Evolutionary conservation across 1,140 invertebrate species (phyloP).

Genomic region (Apocrypta bakeri): DNA sequence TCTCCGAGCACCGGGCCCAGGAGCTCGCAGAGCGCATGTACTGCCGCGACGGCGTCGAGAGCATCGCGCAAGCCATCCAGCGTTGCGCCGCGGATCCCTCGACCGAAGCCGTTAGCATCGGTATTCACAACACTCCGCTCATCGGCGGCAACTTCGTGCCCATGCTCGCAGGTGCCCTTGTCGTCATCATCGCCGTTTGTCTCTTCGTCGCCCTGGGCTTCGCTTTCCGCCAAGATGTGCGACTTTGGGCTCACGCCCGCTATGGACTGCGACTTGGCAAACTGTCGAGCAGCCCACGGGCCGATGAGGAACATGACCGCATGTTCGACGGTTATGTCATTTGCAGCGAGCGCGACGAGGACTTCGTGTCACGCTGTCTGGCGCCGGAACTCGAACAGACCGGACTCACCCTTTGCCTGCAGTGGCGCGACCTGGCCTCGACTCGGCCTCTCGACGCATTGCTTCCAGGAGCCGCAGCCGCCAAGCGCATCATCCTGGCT

Average conservation of each 20-base stretch:
- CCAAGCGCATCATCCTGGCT: constrained; percentile 82
- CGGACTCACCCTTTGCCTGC: constrained; percentile 83
- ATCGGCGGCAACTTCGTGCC: constrained; percentile 81
- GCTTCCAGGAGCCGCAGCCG: constrained; percentile 85
- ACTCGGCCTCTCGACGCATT: constrained; percentile 83
- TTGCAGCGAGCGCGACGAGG: constrained; percentile 89
- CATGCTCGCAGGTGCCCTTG: constrained; percentile 82
- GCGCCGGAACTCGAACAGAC: constrained; percentile 86
- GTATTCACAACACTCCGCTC: constrained; percentile 66
- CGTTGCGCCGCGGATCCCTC: constrained; percentile 79
- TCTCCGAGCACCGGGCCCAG: constrained; percentile 79
- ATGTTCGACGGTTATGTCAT: constrained; percentile 92
- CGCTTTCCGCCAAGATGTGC: constrained; percentile 84
- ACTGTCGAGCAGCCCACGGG: constrained; percentile 71
- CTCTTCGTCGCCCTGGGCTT: constrained; percentile 82
- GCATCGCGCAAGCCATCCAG: constrained; percentile 76
- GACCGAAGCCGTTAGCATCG: constrained; percentile 60
- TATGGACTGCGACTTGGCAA: constrained; percentile 84
- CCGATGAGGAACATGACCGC: constrained; percentile 80
- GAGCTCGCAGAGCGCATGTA: constrained; percentile 80
- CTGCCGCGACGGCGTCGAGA: constrained; percentile 77
- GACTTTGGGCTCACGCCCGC: constrained; percentile 83
- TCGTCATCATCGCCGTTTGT: constrained; percentile 82
- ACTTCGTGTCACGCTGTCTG: constrained; percentile 85
- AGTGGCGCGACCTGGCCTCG: constrained; percentile 83